Base-by-base conservation (phyloP, 2,888 invertebrate genomes). In the Macropis europaea region DNA sequence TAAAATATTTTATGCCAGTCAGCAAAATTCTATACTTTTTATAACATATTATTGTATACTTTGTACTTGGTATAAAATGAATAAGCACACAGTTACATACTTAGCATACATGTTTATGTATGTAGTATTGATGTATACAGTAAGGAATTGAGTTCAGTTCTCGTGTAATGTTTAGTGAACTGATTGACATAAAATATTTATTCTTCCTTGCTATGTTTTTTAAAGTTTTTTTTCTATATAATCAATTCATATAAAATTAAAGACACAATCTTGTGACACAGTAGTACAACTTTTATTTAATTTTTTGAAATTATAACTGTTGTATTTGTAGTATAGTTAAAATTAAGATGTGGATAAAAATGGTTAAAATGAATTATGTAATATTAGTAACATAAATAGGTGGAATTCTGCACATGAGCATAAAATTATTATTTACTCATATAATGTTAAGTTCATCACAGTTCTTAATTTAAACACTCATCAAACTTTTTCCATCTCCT, bases 381-480 rank as follows among this genome's bases (percentile, higher is more conserved):
- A 22, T 17, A 30, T n/a, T 24, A 45, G 7, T 9, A 13, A 47
- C 9, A 28, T 3, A 15, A 45, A 15, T 32, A 34, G 9, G 7
- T 1, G 30, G 26, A 40, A 24, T 63, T 15, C 4, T n/a, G 1
- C 13, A 30, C 24, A 28, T 11, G 13, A 24, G 17, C 38, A 53
- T 19, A 13, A 24, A 24, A 26, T 24, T 36, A 36, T 24, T 24
- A 61, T 19, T 15, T 22, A 24, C 38, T 52, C 28, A 30, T 48
- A 22, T 19, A 32, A 17, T 32, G 2, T 56, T 32, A 11, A 47
- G 15, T 40, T 48, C 15, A 26, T 61, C 43, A 32, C n/a, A 7
- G 30, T 19, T 28, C 26, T 47, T 57, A 40, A 57, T 45, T 57
- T 30, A 7, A 34, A 45, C 40, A 22, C 53, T 30, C 71, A 63